Evolutionary conservation across 2,797 vertebrate genomes (phyloP).

Genomic region (Monodelphis domestica): DNA sequence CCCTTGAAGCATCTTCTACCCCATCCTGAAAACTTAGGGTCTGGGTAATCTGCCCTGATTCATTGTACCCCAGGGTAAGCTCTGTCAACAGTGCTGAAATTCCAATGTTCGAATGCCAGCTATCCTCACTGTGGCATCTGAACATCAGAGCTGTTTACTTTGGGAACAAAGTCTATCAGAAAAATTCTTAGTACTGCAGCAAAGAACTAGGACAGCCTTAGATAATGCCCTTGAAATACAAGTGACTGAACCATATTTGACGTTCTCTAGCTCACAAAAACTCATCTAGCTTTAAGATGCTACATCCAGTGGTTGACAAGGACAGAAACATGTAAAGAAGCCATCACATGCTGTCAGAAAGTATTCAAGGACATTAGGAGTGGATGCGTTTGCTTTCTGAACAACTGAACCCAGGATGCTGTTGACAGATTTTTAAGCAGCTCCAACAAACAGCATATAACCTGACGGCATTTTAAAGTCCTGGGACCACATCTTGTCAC

Average conservation of each 20-base stretch:
- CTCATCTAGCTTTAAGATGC: slow-evolving; percentile 61
- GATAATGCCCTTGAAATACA: slow-evolving; percentile 59
- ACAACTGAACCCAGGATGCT: slow-evolving; percentile 65
- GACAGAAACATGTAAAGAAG: slow-evolving; percentile 67
- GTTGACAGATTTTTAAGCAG: slow-evolving; percentile 71
- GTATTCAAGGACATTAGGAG: slow-evolving; percentile 62
- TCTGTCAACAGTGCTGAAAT: slow-evolving; percentile 38
- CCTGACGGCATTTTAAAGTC: slow-evolving; percentile 72
- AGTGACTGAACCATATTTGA: slow-evolving; percentile 52
- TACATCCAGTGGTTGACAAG: slow-evolving; percentile 67
- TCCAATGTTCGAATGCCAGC: slow-evolving; percentile 24
- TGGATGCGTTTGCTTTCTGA: slow-evolving; percentile 59
- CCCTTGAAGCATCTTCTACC: not conserved
- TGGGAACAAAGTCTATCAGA: slow-evolving; percentile 45
- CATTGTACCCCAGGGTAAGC: not conserved
- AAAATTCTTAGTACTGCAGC: slow-evolving; percentile 47
- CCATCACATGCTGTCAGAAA: slow-evolving; percentile 72
- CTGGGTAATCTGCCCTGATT: slow-evolving; percentile 21
- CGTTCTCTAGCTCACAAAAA: slow-evolving; percentile 61
- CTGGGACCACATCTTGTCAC: slow-evolving; percentile 65
- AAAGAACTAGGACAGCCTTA: slow-evolving; percentile 42
- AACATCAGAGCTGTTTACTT: slow-evolving; percentile 47
- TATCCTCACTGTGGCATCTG: slow-evolving; percentile 26
- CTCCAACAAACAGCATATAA: slow-evolving; percentile 66
- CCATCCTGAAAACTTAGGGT: not conserved